Conservation (phyloP, 2,888 invertebrate species). For the Oscheius myriophilus region DNA sequence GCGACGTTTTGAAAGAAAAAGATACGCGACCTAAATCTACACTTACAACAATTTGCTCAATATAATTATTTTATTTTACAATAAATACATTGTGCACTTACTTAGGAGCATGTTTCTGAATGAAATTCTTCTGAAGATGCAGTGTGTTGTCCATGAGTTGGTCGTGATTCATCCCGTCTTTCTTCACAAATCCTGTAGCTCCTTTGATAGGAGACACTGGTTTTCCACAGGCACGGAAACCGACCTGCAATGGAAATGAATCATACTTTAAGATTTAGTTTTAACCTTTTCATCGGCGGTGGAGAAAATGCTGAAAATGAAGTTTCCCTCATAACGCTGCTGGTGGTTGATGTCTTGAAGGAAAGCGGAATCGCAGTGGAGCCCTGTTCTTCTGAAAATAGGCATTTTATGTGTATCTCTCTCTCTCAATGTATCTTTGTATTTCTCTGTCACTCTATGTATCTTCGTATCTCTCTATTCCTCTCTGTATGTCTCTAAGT, state of each 20-base stretch:
- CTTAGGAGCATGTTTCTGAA: slow-evolving; percentile 59
- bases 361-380: slow-evolving; percentile 68
- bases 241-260: slow-evolving; percentile 40
- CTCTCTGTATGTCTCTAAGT: background rate
- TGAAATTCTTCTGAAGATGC: slow-evolving; percentile 65
- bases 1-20: too few relatives aligned
- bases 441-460: too few relatives aligned
- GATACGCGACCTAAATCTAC: too few relatives aligned
- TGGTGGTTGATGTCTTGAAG: slow-evolving; percentile 66
- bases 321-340: slow-evolving; percentile 61
- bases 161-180: slow-evolving; percentile 51
- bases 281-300: slow-evolving; percentile 66
- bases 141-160: slow-evolving; percentile 64
- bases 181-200: slow-evolving; percentile 65
- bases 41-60: too few relatives aligned
- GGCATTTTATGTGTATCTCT: background rate
- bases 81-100: slow-evolving; percentile 6
- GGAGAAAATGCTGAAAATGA: slow-evolving; percentile 66
- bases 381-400: slow-evolving; percentile 55
- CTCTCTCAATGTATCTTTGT: too few relatives aligned
- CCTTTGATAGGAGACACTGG: slow-evolving; percentile 64
- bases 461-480: background rate
- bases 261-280: background rate
- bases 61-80: background rate
- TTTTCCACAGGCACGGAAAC: slow-evolving; percentile 57